These are phyloP conservation scores for Exocentrus adspersus DNA, from an alignment of 2,888 invertebrate species.

Conservation along the genomic window DNA sequence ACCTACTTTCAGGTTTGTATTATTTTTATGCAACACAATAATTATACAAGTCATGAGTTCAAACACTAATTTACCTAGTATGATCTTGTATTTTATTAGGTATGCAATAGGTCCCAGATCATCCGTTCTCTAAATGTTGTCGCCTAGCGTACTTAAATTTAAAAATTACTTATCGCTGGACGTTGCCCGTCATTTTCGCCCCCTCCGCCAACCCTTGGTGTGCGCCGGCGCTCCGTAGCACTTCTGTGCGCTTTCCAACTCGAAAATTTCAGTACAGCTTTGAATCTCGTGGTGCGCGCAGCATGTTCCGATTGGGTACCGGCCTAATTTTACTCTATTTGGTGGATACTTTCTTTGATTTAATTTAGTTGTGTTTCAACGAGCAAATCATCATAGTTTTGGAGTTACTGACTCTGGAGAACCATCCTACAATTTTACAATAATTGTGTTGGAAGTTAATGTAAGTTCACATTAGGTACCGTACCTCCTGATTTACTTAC, in stretches of 20 bases:
- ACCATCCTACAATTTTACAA: neutral
- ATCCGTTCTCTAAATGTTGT: neutral
- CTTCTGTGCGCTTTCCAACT: slow-evolving; percentile 31
- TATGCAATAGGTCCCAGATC: too few relatives aligned
- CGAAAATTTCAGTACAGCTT: slow-evolving; percentile 36
- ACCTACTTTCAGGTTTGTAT: too few relatives aligned
- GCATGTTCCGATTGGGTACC: slow-evolving; percentile 2
- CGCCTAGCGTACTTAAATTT: slow-evolving; percentile 34
- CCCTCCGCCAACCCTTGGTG: slow-evolving; percentile 32
- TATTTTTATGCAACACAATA: too few relatives aligned
- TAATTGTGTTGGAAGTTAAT: too few relatives aligned
- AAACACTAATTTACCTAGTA: too few relatives aligned
- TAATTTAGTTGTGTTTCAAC: slow-evolving; percentile 16
- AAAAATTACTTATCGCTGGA: slow-evolving; percentile 53
- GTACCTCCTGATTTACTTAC: too few relatives aligned
- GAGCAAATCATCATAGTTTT: neutral
- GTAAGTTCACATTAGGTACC: too few relatives aligned
- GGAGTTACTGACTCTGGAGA: slow-evolving; percentile 3
- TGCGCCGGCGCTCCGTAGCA: slow-evolving; percentile 36
- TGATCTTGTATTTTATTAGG: too few relatives aligned
- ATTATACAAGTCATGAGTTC: too few relatives aligned
- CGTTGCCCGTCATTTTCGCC: slow-evolving; percentile 52
- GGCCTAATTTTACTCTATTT: slow-evolving; percentile 26
- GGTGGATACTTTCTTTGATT: slow-evolving; percentile 9
- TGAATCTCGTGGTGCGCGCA: slow-evolving; percentile 23